Percentiles rank a stretch among this genome's conserved stretches.
These are phyloP conservation scores for Streptopelia turtur DNA, from an alignment of 2,797 vertebrate species.

Conservation along the genomic window DNA sequence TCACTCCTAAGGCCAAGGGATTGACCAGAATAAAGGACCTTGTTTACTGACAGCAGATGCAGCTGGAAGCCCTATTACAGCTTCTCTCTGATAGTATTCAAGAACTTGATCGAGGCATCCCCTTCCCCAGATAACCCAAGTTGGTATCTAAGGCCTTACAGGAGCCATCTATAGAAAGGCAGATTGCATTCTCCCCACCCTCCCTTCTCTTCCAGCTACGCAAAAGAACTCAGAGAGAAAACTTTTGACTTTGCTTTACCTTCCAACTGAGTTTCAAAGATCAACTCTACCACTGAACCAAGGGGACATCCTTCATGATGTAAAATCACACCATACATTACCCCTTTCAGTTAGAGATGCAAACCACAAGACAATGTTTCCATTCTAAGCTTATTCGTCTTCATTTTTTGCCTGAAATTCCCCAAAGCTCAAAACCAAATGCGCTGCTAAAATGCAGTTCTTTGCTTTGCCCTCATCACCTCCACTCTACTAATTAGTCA, in stretches of 20 bases:
- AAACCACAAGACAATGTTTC: background rate
- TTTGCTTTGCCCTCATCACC: background rate
- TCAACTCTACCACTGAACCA: background rate
- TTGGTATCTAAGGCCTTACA: background rate
- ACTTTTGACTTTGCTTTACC: background rate
- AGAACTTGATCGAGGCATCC: background rate
- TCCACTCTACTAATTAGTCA: slow-evolving; percentile 2
- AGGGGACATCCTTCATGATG: background rate
- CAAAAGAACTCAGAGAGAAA: background rate
- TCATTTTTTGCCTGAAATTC: background rate
- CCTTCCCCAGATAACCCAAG: background rate
- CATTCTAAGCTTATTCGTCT: background rate
- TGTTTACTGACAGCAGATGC: background rate
- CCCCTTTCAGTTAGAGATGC: background rate
- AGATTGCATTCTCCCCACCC: background rate
- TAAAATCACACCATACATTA: background rate
- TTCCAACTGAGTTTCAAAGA: background rate
- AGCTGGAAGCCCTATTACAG: background rate
- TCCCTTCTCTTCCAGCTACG: background rate
- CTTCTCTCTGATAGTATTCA: background rate
- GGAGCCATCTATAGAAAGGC: background rate
- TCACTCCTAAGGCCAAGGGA: background rate
- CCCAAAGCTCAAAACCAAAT: background rate
- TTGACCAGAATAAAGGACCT: rapidly evolving
- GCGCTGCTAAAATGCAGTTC: background rate